Evolutionary conservation across 1,140 invertebrate genomes (phyloP).

Genomic region (Ooceraea biroi): DNA sequence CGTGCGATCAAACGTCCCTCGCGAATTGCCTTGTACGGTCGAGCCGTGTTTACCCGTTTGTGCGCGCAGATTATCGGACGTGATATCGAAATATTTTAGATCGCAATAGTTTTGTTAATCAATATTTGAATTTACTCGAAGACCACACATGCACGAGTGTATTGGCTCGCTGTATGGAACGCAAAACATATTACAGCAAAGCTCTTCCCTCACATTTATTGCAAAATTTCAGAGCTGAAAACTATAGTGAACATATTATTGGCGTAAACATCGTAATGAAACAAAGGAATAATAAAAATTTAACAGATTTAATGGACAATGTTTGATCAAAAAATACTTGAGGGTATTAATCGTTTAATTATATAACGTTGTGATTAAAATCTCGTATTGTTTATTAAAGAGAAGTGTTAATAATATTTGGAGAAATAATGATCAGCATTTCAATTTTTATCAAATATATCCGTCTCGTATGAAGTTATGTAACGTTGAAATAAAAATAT

Average conservation of each 20-base stretch:
- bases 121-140: constrained; percentile 42
- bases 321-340: too few species aligned
- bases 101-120: constrained; percentile 52
- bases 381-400: too few species aligned
- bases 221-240: constrained; percentile 13
- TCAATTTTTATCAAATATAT: neutral
- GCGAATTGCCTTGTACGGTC: neutral
- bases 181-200: constrained; percentile 24
- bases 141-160: neutral
- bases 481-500: constrained; percentile 41
- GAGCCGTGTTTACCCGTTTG: constrained; percentile 30
- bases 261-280: neutral
- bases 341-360: too few species aligned
- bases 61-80: constrained; percentile 43
- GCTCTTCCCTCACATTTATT: neutral
- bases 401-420: too few species aligned
- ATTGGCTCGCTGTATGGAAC: neutral
- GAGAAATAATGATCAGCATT: neutral
- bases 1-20: constrained; percentile 9
- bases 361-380: too few species aligned
- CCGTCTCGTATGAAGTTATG: neutral
- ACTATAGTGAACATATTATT: constrained; percentile 25
- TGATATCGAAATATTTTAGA: constrained; percentile 46
- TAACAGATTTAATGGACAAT: constrained; percentile 13
- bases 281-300: neutral